A percentile compares a stretch with the other conserved stretches of the same genome.
Conservation (phyloP, 2,113 vertebrate species). For the Eidolon helvum region DNA sequence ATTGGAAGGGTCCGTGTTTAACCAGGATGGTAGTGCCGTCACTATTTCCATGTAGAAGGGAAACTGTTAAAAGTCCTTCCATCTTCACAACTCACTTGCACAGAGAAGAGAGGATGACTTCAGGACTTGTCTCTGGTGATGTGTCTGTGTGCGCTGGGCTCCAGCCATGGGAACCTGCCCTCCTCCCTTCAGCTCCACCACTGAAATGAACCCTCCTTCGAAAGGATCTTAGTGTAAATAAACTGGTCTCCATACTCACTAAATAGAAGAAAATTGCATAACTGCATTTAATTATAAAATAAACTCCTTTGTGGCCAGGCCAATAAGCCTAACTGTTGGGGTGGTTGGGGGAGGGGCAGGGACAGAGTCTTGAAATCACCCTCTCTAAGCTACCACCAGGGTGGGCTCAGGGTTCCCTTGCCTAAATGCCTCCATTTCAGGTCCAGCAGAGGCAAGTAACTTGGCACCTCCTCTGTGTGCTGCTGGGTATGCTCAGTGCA, state of each 20-base stretch:
- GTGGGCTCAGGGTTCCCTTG: not conserved
- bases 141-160: not conserved
- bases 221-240: not conserved
- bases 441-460: not conserved
- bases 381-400: not conserved
- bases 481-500: not conserved
- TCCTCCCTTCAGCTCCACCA: not conserved
- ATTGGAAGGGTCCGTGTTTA: rapidly evolving
- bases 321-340: too few species aligned
- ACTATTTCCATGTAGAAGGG: not conserved
- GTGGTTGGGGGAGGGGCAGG: not conserved
- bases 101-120: not conserved
- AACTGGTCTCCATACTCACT: not conserved
- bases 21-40: not conserved
- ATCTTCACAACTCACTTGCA: not conserved
- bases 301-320: not conserved
- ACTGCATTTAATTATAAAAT: not conserved
- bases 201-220: not conserved
- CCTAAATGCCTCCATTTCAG: not conserved
- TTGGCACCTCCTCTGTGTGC: not conserved
- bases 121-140: not conserved
- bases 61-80: not conserved
- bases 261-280: not conserved
- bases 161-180: not conserved
- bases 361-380: not conserved